Evolutionary conservation across 1,140 invertebrate species (phyloP), one percentile per base, ranked within the genome.

Genomic region (Eueides isabella): DNA sequence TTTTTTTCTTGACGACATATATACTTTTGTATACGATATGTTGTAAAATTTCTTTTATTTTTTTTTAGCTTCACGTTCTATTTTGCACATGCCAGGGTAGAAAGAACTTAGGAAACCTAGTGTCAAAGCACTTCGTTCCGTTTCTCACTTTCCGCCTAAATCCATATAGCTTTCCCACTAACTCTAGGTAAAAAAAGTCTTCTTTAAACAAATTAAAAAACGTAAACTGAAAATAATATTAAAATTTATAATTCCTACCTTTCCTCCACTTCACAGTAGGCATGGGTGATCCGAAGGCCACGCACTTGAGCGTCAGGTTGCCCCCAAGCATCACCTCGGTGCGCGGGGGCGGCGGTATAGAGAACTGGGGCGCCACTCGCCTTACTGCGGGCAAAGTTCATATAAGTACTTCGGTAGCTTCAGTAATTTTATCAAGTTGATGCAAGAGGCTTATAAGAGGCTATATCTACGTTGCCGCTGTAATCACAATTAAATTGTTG

Each of bases 231-330:
- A 44, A 19, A 44, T 2, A 19, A 14, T 5, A 19, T n/a, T 2
- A 44, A 19, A 44, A 44, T 44, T 61, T 65, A 29, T 44, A 41
- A 66, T 3, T 68, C 77, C 75, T 84, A 86, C 97, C 98, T 93
- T 98, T 97, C 72, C 97, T 95, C 98, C 98, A 99, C 92, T 98
- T 98, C 63, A 99, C 98, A 81, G 96, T 97, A 0, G 99, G 99
- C 98, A 99, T 99, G 0, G 99, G 99, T 0, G 98, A 98, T 0
- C 99, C 99, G 7, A 98, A 96, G 16, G 98, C 99, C 14, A 99
- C 98, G 89, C 99, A 99, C 48, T 98, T 98, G 62, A 99, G 93
- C 89, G 99, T 99, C 62, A 99, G 93, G 82, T 96, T 96, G 0
- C 96, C 96, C 7, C 98, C 98, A 16, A 98, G 94, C 96, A 97